Conservation (phyloP, 2,113 vertebrate species). For the Aplodontia rufa region DNA sequence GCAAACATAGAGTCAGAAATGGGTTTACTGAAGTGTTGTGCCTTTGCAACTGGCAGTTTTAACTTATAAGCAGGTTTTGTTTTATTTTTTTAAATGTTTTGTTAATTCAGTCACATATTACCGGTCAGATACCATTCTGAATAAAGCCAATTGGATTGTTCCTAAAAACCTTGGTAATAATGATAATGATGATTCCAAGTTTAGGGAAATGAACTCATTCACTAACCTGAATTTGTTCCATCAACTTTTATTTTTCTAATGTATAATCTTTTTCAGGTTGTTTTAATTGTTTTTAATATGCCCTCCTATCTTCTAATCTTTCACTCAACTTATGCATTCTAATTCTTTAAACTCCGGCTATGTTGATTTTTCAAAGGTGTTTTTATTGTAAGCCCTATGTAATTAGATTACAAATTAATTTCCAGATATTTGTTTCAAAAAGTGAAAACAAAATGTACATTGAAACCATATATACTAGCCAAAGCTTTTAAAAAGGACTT, state of each 20-base stretch:
- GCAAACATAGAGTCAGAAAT: background rate
- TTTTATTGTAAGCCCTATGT: background rate
- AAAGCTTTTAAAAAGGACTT: background rate
- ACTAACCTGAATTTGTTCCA: background rate
- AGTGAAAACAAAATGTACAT: constrained; percentile 4
- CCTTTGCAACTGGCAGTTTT: background rate
- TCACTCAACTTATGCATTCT: background rate
- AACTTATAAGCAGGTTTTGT: background rate
- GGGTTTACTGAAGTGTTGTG: background rate
- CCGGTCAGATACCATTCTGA: background rate
- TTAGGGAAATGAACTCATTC: background rate
- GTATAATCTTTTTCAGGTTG: background rate
- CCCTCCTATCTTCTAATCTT: background rate
- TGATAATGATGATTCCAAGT: background rate
- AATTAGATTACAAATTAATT: background rate
- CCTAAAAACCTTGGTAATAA: background rate
- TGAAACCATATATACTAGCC: background rate
- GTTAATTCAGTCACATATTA: background rate
- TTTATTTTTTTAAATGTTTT: background rate
- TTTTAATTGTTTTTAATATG: background rate
- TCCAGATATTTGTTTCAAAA: background rate
- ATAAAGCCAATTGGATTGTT: background rate
- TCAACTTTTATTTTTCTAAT: background rate
- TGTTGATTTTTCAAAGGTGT: background rate
- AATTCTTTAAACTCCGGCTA: background rate